Base-by-base conservation (phyloP, 2,888 invertebrate genomes). In the Ditula angustiorana region DNA sequence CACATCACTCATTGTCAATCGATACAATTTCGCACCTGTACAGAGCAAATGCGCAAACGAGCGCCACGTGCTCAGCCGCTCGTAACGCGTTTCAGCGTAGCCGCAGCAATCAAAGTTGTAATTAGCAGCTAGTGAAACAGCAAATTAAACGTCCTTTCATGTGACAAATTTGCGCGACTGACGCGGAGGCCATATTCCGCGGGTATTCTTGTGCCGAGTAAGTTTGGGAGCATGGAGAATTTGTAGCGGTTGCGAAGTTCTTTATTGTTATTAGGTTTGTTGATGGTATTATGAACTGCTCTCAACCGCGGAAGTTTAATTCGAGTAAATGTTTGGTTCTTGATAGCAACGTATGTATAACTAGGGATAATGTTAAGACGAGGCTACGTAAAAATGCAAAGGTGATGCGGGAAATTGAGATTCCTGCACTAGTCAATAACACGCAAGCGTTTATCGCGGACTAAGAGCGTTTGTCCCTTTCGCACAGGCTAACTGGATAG, bases 101-200 rank as follows among this genome's bases (percentile, higher is more conserved):
- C 83, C 84, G 70, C 83, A 78, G 82, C 87, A 90, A 89, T 90
- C 90, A 89, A 87, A 88, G 84, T 86, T 86, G 88, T 88, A 90
- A 91, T 90, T 90, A 91, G 86, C 87, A 88, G 81, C 87, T 88
- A 89, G 82, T 88, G 87, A 86, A 88, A 89, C 87, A 87, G 88
- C 85, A 88, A 90, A 90, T 91, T 88, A 86, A 90, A 87, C 86
- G 85, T 82, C 85, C 85, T 82, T 84, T 84, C 83, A 80, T 80
- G 83, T 87, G 86, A 86, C 83, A 82, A 81, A 82, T 82, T 82
- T 78, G 80, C 83, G 82, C 74, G 69, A 68, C 55, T 69, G 67
- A 61, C 68, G 69, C 61, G 52, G 37, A 19, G 56, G 64, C 52
- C 52, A 46, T 52, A 44, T 58, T 65, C 58, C 23, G 35, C 30